Evolutionary conservation across 2,797 vertebrate species (phyloP), one percentile per base, ranked within the genome.

Genomic region (Notolepis coatsorum): DNA sequence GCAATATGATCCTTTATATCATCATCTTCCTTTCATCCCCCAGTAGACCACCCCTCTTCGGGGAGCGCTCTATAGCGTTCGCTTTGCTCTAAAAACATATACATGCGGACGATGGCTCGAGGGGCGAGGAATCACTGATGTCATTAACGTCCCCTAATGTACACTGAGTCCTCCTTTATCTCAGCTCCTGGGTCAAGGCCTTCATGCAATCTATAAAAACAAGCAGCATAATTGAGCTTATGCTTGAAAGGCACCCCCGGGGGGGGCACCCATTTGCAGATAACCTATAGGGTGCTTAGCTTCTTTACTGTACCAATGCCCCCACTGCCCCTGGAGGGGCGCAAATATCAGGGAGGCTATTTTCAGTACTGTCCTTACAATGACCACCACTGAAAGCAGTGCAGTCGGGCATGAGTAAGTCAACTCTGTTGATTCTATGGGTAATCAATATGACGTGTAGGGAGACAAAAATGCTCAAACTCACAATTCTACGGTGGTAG

Each of bases 161-260:
- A 20, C 33, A 23, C n/a, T 20, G 52, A 17, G 48, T 27, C 12
- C 41, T 4, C 20, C n/a, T 53, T 37, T 46, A 43, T 53, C 17
- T 63, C 25, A 13, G 37, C 41, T 3, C 31, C 10, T n/a, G 39
- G 43, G 64, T 48, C 56, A n/a, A 18, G 43, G 18, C 24, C 37
- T 39, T 51, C 27, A 50, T 64, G 53, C 33, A 38, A 20, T 64
- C 58, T 9, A 21, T 55, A 63, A 42, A 41, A 70, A 71, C 56
- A 67, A 55, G 38, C 52, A 41, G 55, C 28, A 61, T 63, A 47
- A 60, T 61, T 66, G 30, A 46, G 33, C 30, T 41, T 13, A 5
- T 17, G 56, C 38, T 23, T 59, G 47, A 45, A 20, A 46, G 30
- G n/a, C 25, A 3, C 31, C 56, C 57, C 15, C 1, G 28, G 56